phyloP scores from a whole-genome alignment of 1,140 invertebrate genomes.

The Sinonovacula constricta region DNA sequence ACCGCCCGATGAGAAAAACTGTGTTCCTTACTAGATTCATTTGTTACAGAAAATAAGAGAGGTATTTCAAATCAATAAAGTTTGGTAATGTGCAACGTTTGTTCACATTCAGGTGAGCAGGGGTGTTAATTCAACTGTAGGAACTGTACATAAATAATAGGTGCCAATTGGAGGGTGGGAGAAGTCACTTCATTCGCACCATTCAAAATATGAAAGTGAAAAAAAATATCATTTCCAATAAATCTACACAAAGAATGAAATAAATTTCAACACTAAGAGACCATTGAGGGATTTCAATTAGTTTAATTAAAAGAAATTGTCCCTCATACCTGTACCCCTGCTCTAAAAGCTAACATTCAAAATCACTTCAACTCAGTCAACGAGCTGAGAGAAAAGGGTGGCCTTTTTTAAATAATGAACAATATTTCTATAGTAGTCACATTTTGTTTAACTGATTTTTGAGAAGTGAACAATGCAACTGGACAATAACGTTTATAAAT shows the following conservation, averaged over 20 bases:
- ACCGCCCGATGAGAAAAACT: constrained; percentile 30
- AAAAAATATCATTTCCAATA: not conserved
- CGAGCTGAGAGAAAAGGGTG: no score
- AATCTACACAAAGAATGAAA: not conserved
- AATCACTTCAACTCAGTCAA: no score
- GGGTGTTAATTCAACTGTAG: not conserved
- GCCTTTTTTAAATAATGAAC: no score
- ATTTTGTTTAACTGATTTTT: no score
- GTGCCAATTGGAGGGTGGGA: constrained; percentile 35
- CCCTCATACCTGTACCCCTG: no score
- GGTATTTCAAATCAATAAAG: constrained; percentile 27
- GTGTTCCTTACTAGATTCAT: constrained; percentile 31
- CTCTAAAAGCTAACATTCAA: no score
- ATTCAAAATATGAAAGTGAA: constrained; percentile 47
- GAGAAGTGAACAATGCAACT: no score
- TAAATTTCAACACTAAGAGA: not conserved
- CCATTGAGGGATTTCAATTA: not conserved
- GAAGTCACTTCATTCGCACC: constrained; percentile 42
- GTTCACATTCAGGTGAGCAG: not conserved
- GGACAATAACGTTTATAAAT: no score
- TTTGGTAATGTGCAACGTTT: constrained; percentile 3
- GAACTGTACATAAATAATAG: constrained; percentile 31
- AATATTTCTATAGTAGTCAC: no score
- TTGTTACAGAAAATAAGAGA: constrained; percentile 41
- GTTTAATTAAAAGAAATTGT: no score